Evolutionary conservation across 2,888 invertebrate species (phyloP).

Genomic region (Eristalis arbustorum): DNA sequence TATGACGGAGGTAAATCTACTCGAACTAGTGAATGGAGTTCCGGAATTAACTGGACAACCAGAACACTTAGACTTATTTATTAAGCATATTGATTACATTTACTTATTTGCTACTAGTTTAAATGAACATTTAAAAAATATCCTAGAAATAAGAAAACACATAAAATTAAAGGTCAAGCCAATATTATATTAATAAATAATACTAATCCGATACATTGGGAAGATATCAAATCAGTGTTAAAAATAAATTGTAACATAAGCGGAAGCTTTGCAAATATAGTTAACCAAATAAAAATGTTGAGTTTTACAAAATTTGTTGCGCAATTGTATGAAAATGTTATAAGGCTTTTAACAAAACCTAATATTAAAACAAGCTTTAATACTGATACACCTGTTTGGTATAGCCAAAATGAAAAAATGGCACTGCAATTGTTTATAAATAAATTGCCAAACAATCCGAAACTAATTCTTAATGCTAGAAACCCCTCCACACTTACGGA

Average conservation of each 20-base stretch:
- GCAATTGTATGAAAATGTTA: constrained; percentile 1
- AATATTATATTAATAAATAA: constrained; percentile 29
- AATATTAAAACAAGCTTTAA: constrained; percentile 26
- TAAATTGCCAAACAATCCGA: constrained; percentile 21
- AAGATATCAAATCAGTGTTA: constrained; percentile 6
- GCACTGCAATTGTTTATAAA: constrained; percentile 22
- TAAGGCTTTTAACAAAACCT: constrained; percentile 13
- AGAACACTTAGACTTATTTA: constrained; percentile 10
- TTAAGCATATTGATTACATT: no score
- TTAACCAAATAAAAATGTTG: constrained; percentile 22
- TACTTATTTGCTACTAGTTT: constrained; percentile 1
- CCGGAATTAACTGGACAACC: constrained; percentile 14
- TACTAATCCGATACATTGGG: constrained; percentile 34
- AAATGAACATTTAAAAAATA: background rate
- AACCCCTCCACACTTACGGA: constrained; percentile 32
- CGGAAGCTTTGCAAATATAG: constrained; percentile 25
- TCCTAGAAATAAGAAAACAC: constrained; percentile 25
- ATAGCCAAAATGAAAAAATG: constrained; percentile 29
- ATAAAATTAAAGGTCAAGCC: constrained; percentile 27
- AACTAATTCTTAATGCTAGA: constrained; percentile 20
- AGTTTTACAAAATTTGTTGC: constrained; percentile 13
- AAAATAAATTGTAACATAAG: constrained; percentile 15
- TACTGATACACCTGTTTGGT: constrained; percentile 17
- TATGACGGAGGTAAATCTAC: constrained; percentile 6
- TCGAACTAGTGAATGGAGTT: constrained; percentile 12